phyloP scores from a whole-genome alignment of 2,888 invertebrate species.

The Paralinhomoeus sp. region DNA sequence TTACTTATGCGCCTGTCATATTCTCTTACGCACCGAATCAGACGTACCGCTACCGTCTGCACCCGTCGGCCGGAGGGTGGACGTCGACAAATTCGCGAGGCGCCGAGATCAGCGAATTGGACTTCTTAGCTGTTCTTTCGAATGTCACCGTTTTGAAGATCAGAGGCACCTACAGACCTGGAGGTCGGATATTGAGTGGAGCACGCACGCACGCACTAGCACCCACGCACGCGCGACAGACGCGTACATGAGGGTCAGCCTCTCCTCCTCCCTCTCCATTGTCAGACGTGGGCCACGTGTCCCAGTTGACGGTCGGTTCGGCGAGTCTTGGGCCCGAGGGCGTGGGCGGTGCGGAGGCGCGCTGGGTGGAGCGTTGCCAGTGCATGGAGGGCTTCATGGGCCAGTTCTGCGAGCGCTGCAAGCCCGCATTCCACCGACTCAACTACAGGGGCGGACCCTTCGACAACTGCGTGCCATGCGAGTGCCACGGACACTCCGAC shows the following conservation, averaged over 20 bases:
- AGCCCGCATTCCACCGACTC: constrained; percentile 63
- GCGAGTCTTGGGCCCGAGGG: constrained; percentile 32
- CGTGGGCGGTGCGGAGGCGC: constrained; percentile 37
- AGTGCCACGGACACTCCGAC: constrained; percentile 84
- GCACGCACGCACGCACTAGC: too few species aligned
- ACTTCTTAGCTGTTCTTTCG: constrained; percentile 71
- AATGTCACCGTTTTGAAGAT: constrained; percentile 83
- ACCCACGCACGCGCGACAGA: not conserved
- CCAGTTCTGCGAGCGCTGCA: constrained; percentile 90
- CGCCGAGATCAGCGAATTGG: constrained; percentile 57
- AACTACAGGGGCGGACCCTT: constrained; percentile 79
- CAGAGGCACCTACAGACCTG: constrained; percentile 61
- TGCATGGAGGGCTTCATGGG: constrained; percentile 54
- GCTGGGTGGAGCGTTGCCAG: constrained; percentile 80
- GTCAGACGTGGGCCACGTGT: constrained; percentile 53
- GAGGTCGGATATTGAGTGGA: constrained; percentile 34
- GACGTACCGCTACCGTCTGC: constrained; percentile 58
- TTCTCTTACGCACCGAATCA: constrained; percentile 18
- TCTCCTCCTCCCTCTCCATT: not conserved
- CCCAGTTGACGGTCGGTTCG: constrained; percentile 64
- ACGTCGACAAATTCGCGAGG: constrained; percentile 46
- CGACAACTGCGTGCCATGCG: constrained; percentile 76
- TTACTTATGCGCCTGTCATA: not conserved
- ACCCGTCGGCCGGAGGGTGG: constrained; percentile 25
- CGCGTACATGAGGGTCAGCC: not conserved